Conservation (phyloP, 2,888 invertebrate species). For the Halocaridina rubra region DNA sequence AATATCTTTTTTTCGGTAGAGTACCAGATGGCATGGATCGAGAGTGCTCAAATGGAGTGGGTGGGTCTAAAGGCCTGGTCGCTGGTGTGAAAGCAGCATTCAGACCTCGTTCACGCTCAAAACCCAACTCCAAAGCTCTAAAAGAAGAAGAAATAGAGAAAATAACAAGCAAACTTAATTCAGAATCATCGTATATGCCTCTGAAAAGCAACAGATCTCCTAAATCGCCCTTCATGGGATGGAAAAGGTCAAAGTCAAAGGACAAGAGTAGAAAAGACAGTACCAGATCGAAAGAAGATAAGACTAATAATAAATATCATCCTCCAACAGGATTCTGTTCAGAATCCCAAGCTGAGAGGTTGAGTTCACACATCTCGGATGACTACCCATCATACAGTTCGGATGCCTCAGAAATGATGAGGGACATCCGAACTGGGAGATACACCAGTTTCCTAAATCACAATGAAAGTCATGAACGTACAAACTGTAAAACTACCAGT, state of each 20-base stretch:
- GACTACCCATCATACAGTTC: neutral
- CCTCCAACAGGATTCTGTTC: slow-evolving; percentile 1
- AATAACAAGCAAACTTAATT: neutral
- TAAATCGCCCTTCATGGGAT: slow-evolving; percentile 31
- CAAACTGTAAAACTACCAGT: neutral
- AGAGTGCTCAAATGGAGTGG: slow-evolving; percentile 21
- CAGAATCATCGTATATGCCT: neutral
- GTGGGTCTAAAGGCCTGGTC: slow-evolving; percentile 20
- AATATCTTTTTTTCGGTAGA: neutral
- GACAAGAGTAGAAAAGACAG: neutral
- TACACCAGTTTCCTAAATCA: neutral
- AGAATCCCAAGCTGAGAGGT: slow-evolving; percentile 11
- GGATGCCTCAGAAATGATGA: neutral
- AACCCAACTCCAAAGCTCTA: neutral
- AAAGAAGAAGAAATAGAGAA: neutral
- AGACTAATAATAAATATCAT: too few species aligned
- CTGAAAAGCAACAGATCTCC: neutral
- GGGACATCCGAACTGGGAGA: neutral
- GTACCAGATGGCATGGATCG: slow-evolving; percentile 24
- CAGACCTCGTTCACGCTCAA: neutral
- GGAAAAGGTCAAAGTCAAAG: slow-evolving; percentile 24
- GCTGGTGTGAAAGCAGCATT: slow-evolving; percentile 20
- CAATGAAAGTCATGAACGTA: neutral
- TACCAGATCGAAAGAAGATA: neutral
- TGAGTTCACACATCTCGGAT: slow-evolving; percentile 1